These are phyloP conservation scores for Puffinus mauretanicus DNA, from an alignment of 2,113 vertebrate species.

Conservation along the genomic window DNA sequence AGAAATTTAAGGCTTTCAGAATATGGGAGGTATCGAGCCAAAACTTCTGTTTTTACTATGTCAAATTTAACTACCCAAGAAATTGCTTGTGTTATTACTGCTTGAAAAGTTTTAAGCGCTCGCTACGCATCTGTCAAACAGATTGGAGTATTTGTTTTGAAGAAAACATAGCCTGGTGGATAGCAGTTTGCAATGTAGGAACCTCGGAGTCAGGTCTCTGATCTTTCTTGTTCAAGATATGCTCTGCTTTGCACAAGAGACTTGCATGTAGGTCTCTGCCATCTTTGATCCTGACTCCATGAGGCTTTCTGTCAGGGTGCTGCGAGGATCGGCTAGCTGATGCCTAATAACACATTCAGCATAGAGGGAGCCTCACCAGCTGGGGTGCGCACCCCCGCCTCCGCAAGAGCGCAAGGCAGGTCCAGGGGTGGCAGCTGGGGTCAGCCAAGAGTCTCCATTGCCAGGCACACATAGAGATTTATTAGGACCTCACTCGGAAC, in stretches of 20 bases:
- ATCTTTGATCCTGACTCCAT: not conserved
- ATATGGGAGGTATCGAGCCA: not conserved
- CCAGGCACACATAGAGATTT: not conserved
- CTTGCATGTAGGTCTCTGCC: not conserved
- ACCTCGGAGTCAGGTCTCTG: not conserved
- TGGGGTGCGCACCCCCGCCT: accelerated
- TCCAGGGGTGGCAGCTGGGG: accelerated
- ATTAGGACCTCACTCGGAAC: not conserved
- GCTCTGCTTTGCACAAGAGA: not conserved
- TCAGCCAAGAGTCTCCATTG: not conserved
- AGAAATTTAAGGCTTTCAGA: not conserved
- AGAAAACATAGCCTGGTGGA: not conserved
- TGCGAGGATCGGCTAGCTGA: accelerated
- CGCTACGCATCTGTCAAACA: not conserved
- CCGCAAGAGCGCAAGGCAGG: accelerated
- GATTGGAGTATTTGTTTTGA: not conserved
- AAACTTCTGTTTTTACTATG: not conserved
- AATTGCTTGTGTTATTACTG: not conserved
- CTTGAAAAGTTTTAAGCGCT: not conserved
- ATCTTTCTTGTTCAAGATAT: not conserved
- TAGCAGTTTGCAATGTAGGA: not conserved
- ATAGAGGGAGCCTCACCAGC: not conserved
- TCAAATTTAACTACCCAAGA: not conserved
- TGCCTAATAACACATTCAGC: accelerated
- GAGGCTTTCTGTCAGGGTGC: not conserved